These are phyloP conservation scores for Brachypteracias leptosomus DNA, from an alignment of 2,113 vertebrate species.

Conservation along the genomic window DNA sequence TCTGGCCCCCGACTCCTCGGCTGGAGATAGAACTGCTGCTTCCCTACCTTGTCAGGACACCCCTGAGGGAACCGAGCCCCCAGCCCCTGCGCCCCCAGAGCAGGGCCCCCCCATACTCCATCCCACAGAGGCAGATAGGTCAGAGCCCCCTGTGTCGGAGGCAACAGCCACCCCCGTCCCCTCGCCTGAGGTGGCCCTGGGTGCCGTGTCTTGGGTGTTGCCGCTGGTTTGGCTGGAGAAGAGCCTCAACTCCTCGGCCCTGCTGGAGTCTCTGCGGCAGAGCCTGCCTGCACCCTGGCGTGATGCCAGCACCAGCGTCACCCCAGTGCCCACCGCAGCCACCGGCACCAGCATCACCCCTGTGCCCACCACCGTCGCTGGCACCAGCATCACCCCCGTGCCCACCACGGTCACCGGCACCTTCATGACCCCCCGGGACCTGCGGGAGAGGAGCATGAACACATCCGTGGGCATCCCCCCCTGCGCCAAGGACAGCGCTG, in stretches of 20 bases:
- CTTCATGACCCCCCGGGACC: constrained; percentile 55
- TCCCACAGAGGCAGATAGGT: not conserved
- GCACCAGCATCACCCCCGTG: not conserved
- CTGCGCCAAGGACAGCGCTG: constrained; percentile 44
- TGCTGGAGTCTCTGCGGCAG: constrained; percentile 57
- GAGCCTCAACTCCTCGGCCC: constrained; percentile 39
- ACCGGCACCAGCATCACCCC: not conserved
- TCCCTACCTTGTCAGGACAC: not conserved
- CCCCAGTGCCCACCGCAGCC: not conserved
- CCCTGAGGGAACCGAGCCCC: not conserved
- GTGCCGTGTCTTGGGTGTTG: constrained; percentile 58
- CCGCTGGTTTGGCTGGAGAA: constrained; percentile 74
- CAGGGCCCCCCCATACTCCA: not conserved
- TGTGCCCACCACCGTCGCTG: not conserved
- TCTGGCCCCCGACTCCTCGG: accelerated
- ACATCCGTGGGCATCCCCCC: not conserved
- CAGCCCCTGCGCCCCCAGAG: not conserved
- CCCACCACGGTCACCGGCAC: not conserved
- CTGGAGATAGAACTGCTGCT: not conserved
- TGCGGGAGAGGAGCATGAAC: constrained; percentile 48
- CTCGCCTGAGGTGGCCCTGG: not conserved
- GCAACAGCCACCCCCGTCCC: not conserved
- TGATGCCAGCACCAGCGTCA: not conserved
- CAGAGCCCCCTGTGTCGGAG: not conserved
- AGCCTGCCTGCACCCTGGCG: not conserved